Conservation (phyloP, 2,797 vertebrate species). For the Pygocentrus nattereri region DNA sequence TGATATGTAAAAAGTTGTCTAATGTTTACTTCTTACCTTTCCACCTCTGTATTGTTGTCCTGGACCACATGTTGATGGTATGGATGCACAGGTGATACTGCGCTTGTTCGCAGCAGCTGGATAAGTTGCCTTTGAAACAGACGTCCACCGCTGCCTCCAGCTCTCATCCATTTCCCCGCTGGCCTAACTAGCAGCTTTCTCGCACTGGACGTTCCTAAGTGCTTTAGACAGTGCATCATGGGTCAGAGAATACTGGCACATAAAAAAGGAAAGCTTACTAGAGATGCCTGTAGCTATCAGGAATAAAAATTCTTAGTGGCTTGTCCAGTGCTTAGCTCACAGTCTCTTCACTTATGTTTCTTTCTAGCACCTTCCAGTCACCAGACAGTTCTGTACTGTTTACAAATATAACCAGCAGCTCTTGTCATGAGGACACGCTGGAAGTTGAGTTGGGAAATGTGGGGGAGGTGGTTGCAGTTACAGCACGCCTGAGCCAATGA, state of each 20-base stretch:
- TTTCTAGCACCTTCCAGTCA: constrained; percentile 18
- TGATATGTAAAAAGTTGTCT: not conserved
- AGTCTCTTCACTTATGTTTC: not conserved
- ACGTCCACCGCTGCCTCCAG: constrained; percentile 64
- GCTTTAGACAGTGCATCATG: constrained; percentile 77
- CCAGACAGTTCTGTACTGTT: constrained; percentile 18
- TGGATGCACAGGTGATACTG: constrained; percentile 68
- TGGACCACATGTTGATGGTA: constrained; percentile 62
- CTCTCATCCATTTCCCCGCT: constrained; percentile 65
- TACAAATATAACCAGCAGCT: constrained; percentile 43
- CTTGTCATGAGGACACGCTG: constrained; percentile 44
- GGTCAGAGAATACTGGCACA: constrained; percentile 40
- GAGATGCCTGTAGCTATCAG: not conserved
- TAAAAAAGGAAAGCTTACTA: not conserved
- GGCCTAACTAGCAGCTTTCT: constrained; percentile 73
- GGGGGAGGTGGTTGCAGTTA: constrained; percentile 56
- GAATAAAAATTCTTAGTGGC: not conserved
- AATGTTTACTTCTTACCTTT: constrained; percentile 64
- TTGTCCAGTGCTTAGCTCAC: not conserved
- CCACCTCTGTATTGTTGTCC: constrained; percentile 59
- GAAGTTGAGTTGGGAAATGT: constrained; percentile 45
- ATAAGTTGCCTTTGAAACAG: constrained; percentile 67
- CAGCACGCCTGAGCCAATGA: constrained; percentile 60
- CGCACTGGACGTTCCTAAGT: constrained; percentile 69
- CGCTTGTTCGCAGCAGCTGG: constrained; percentile 62